These are phyloP conservation scores for Corythoichthys intestinalis DNA, from an alignment of 2,113 vertebrate species.

Conservation along the genomic window DNA sequence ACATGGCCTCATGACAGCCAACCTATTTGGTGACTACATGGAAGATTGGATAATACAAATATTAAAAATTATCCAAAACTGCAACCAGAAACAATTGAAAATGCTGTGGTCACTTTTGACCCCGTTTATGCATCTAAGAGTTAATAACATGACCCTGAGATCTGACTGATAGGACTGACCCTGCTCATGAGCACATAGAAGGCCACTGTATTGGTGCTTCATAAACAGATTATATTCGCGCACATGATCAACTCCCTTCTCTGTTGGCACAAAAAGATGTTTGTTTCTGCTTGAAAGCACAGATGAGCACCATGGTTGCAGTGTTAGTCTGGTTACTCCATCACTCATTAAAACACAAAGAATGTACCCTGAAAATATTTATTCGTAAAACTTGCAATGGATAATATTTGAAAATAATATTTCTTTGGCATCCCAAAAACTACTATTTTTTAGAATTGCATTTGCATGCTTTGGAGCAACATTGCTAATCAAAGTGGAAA, in stretches of 20 bases:
- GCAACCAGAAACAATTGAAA: too few relatives aligned
- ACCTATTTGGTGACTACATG: too few relatives aligned
- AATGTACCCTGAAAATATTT: conserved; percentile 25
- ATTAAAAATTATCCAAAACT: too few relatives aligned
- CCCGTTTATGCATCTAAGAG: too few relatives aligned
- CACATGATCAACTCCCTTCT: conserved; percentile 58
- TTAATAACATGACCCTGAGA: conserved; percentile 25
- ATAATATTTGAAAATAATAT: background rate
- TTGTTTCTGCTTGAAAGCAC: conserved; percentile 44
- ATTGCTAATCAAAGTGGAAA: background rate
- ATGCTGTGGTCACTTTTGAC: too few relatives aligned
- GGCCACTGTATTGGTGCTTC: conserved; percentile 51
- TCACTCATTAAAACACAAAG: conserved; percentile 16
- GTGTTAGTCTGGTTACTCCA: conserved; percentile 8
- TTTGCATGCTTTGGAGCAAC: background rate
- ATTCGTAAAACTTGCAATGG: too few relatives aligned
- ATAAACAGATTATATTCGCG: conserved; percentile 58
- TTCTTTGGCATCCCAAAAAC: background rate
- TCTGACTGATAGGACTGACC: conserved; percentile 11
- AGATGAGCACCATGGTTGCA: conserved; percentile 7
- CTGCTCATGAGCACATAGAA: conserved; percentile 50
- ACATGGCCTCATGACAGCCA: too few relatives aligned
- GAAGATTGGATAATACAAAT: too few relatives aligned
- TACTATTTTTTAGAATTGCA: background rate
- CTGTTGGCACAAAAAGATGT: conserved; percentile 51